Conservation (phyloP, 2,113 vertebrate genomes). For the Corythoichthys haematopterus region DNA sequence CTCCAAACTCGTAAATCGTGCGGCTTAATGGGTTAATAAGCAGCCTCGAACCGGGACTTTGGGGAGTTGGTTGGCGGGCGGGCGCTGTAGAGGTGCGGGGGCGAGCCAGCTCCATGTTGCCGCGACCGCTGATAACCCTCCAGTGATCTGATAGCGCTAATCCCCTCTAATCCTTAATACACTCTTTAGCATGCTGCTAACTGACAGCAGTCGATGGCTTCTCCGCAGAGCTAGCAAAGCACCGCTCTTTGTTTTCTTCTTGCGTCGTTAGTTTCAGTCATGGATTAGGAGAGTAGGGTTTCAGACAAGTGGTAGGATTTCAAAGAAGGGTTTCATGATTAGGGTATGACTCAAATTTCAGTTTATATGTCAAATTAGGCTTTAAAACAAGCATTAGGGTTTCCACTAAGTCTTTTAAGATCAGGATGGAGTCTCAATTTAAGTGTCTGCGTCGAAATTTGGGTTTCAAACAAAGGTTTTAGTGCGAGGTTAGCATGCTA, state of each 20-base stretch:
- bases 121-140: conserved; percentile 65
- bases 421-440: background rate
- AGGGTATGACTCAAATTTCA: background rate
- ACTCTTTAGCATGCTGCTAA: conserved; percentile 71
- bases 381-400: background rate
- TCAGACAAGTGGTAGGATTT: background rate
- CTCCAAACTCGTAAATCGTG: conserved; percentile 62
- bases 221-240: conserved; percentile 56
- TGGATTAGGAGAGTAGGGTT: background rate
- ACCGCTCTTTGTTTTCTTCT: conserved; percentile 61
- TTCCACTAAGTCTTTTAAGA: background rate
- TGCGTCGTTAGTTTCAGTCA: background rate
- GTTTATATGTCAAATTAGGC: background rate
- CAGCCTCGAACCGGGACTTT: conserved; percentile 26
- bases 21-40: conserved; percentile 56
- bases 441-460: background rate
- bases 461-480: background rate
- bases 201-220: conserved; percentile 68
- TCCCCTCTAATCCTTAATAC: conserved; percentile 72
- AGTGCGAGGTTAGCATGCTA: background rate
- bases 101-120: conserved; percentile 33
- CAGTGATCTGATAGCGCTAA: conserved; percentile 72
- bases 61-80: background rate
- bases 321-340: background rate
- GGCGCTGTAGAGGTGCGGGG: conserved; percentile 14